phyloP scores from a whole-genome alignment of 1,140 invertebrate species.

The Sinella curviseta region DNA sequence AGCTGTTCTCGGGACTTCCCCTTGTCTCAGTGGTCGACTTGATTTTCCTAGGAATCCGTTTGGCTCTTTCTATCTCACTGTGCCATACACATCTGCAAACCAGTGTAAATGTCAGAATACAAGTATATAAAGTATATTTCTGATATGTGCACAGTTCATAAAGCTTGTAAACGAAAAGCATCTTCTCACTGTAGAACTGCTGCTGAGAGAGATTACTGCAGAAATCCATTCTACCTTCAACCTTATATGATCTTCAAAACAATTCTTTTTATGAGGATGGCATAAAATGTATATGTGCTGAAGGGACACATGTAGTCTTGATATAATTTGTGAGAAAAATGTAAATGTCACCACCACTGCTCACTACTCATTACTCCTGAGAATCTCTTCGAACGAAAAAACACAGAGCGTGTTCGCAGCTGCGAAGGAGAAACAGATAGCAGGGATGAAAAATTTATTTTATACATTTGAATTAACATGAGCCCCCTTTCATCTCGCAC shows the following conservation, averaged over 20 bases:
- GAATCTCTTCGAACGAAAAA: not conserved
- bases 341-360: constrained; percentile 2
- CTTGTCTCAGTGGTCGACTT: no score
- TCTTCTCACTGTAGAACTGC: no score
- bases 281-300: not conserved
- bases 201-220: not conserved
- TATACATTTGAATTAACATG: not conserved
- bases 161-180: no score
- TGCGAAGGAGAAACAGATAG: not conserved
- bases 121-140: not conserved
- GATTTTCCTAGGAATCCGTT: no score
- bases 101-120: not conserved
- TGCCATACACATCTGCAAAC: no score
- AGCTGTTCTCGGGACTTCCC: no score
- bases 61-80: no score
- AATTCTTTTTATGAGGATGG: not conserved
- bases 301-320: not conserved
- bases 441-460: not conserved
- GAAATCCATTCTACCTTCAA: not conserved
- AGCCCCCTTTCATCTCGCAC: not conserved
- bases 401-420: not conserved
- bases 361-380: not conserved
- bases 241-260: not conserved
- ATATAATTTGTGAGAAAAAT: constrained; percentile 21
- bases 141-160: no score